Percentiles rank a stretch among this genome's conserved stretches.
Evolutionary conservation across 2,113 vertebrate genomes (phyloP).

Genomic region (Prolemur simus): DNA sequence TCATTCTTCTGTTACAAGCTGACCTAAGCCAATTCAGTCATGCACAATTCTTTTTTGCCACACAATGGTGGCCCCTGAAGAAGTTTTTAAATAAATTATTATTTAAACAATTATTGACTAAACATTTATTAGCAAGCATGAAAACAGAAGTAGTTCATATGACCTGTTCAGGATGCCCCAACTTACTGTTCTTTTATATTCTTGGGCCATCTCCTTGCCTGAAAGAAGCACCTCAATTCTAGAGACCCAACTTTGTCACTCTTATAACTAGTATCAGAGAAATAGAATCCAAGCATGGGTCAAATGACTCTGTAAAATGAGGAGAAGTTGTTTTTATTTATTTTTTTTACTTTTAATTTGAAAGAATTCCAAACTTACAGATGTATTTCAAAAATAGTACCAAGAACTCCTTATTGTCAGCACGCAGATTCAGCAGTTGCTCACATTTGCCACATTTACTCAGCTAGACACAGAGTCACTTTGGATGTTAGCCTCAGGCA

Average conservation of each 20-base stretch:
- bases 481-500: neutral
- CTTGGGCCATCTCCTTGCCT: neutral
- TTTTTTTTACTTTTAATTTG: neutral
- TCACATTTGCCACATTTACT: neutral
- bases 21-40: neutral
- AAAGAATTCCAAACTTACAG: neutral
- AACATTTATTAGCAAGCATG: neutral
- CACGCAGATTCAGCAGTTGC: neutral
- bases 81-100: constrained; percentile 18
- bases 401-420: neutral
- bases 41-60: neutral
- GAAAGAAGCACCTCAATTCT: constrained; percentile 15
- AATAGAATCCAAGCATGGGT: neutral
- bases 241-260: neutral
- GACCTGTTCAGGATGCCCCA: neutral
- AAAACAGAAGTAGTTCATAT: neutral
- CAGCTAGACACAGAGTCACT: neutral
- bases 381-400: neutral
- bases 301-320: neutral
- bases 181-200: neutral
- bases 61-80: neutral
- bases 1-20: neutral
- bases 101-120: neutral
- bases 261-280: neutral
- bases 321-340: neutral